Evolutionary conservation across 2,888 invertebrate species (phyloP), one percentile per base, ranked within the genome.

Genomic region (Xiphydria camelus): DNA sequence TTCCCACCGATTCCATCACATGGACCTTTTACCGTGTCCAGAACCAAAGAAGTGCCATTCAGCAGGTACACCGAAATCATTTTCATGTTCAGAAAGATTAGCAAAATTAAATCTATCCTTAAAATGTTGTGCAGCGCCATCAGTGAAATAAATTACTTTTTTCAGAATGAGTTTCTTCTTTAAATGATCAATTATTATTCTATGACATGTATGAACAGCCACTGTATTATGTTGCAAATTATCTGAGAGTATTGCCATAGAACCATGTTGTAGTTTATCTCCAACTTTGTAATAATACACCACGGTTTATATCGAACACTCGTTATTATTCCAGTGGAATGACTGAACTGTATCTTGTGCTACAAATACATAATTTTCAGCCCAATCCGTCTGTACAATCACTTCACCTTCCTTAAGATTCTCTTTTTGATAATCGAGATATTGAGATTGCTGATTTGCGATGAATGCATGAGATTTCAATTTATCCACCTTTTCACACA

Each of bases 21-120:
- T 4, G 56, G 39, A 14, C 54, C 42, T 46, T 62, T 64, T 2
- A n/a, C 63, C 60, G 48, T 62, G 62, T 2, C 45, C 33, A 3
- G 57, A 54, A 2, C 53, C 53, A 48, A 57, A 57, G 39, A 57
- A 62, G 42, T 64, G 48, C 57, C 56, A 62, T 46, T 62, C 59
- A 21, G 58, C 64, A 4, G 43, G 5, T 14, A 45, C 21, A 4
- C 32, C 45, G 20, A 45, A 51, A 15, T 47, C 38, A 26, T 35
- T 5, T 18, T 44, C 36, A 21, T 50, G 47, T 5, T 44, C 1
- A 35, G 25, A 5, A 17, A 44, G 40, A 21, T 48, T 48, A 4
- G 17, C 10, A 22, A 29, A 31, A 23, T 22, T 23, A n/a, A 34
- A 45, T 35, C 41, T 38, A 26, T 48, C 40, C 18, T 44, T 44